A percentile compares a stretch with the other conserved stretches of the same genome.
Evolutionary conservation across 2,797 vertebrate species (phyloP).

Genomic region (Anabacerthia variegaticeps): DNA sequence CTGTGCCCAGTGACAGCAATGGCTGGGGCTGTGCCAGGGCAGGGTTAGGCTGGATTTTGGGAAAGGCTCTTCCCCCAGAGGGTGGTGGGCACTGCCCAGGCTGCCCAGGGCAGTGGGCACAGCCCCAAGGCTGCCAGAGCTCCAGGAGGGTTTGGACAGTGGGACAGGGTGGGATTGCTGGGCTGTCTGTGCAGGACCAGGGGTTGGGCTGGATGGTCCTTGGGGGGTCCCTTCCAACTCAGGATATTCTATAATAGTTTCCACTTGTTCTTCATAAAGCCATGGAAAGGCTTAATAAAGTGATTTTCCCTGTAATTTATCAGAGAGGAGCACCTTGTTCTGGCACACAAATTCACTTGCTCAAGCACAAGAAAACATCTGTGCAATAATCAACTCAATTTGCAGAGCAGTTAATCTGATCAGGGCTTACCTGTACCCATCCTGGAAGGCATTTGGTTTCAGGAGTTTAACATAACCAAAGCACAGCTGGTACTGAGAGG

Average conservation of each 20-base stretch:
- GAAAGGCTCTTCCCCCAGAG: background rate
- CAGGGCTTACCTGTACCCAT: conserved; percentile 57
- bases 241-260: background rate
- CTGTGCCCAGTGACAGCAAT: too few relatives aligned
- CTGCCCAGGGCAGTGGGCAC: background rate
- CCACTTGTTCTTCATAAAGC: background rate
- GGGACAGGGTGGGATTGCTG: background rate
- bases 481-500: background rate
- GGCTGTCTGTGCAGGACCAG: background rate
- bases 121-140: background rate
- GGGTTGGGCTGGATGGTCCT: background rate
- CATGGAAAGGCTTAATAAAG: background rate
- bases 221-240: background rate
- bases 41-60: too few relatives aligned
- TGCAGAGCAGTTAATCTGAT: conserved; percentile 1
- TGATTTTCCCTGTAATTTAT: background rate
- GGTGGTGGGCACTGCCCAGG: background rate
- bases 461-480: background rate
- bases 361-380: background rate
- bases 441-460: background rate
- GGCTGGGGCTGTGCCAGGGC: too few relatives aligned
- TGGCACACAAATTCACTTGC: background rate
- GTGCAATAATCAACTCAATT: background rate
- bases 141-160: background rate
- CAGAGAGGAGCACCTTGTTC: background rate